Percentiles rank a stretch among this genome's conserved stretches.
phyloP scores from a whole-genome alignment of 2,113 vertebrate species.

The Semicossyphus pulcher region DNA sequence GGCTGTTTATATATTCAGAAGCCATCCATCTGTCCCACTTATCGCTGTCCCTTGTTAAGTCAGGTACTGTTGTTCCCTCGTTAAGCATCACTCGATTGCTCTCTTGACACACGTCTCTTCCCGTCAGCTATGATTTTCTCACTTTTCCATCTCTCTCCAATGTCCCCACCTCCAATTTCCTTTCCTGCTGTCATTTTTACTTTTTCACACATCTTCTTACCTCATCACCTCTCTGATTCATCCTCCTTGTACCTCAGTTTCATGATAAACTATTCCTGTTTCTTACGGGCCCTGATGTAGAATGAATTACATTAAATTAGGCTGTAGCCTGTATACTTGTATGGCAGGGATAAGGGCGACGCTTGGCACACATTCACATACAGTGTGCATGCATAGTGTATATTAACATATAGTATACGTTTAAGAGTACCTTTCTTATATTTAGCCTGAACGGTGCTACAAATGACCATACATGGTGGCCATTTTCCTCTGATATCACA shows the following conservation, averaged over 20 bases:
- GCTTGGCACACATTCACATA: not conserved
- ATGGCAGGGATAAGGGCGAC: not conserved
- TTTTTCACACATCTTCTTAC: not conserved
- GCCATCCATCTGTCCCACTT: conserved; percentile 51
- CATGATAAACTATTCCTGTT: not conserved
- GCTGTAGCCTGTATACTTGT: not conserved
- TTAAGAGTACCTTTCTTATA: not conserved
- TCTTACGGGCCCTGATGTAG: not conserved
- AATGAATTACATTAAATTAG: not conserved
- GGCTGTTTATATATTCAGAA: conserved; percentile 61
- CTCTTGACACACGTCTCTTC: conserved; percentile 8
- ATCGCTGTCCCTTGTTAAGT: conserved; percentile 38
- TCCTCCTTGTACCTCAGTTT: not conserved
- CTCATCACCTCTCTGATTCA: not conserved
- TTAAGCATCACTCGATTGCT: conserved; percentile 11
- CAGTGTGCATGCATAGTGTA: not conserved
- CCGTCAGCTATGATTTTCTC: not conserved
- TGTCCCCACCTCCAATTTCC: not conserved
- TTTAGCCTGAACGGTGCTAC: not conserved
- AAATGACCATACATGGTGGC: too few relatives aligned
- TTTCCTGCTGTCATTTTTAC: not conserved
- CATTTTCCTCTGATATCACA: too few relatives aligned
- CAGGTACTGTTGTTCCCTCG: conserved; percentile 30
- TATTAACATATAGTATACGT: not conserved
- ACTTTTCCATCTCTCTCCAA: not conserved